Evolutionary conservation across 2,888 invertebrate species (phyloP).

Genomic region (Standfussiana lucernea): DNA sequence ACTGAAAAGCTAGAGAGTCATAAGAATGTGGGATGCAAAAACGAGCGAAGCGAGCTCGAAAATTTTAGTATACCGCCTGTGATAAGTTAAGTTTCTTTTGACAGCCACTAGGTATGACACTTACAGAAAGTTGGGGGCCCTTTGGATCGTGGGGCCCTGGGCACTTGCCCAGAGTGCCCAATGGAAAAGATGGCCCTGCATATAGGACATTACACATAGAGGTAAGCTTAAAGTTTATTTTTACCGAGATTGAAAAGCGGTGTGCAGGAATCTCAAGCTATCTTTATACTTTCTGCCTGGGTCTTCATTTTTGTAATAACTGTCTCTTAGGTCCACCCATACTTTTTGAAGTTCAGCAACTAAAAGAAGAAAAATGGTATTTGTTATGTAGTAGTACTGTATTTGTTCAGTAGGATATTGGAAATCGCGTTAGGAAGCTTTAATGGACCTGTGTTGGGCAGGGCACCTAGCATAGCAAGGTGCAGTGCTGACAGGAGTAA

Average conservation of each 20-base stretch:
- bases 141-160: too few relatives aligned
- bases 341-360: slow-evolving; percentile 32
- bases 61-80: too few relatives aligned
- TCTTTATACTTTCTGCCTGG: slow-evolving; percentile 47
- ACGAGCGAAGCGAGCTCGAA: too few relatives aligned
- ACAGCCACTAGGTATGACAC: too few relatives aligned
- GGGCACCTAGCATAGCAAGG: neutral
- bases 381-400: neutral
- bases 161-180: too few relatives aligned
- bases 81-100: too few relatives aligned
- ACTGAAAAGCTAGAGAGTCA: too few relatives aligned
- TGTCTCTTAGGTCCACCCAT: slow-evolving; percentile 45
- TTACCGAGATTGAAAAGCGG: slow-evolving; percentile 45
- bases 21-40: too few relatives aligned
- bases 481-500: too few relatives aligned
- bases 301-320: slow-evolving; percentile 48
- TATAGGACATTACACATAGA: neutral
- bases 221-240: neutral
- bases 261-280: slow-evolving; percentile 42
- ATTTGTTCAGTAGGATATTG: neutral
- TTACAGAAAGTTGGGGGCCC: too few relatives aligned
- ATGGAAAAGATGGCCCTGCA: too few relatives aligned
- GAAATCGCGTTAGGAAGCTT: neutral
- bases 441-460: neutral
- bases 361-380: slow-evolving; percentile 14